These are phyloP conservation scores for Actias luna DNA, from an alignment of 2,888 invertebrate species.

Conservation along the genomic window DNA sequence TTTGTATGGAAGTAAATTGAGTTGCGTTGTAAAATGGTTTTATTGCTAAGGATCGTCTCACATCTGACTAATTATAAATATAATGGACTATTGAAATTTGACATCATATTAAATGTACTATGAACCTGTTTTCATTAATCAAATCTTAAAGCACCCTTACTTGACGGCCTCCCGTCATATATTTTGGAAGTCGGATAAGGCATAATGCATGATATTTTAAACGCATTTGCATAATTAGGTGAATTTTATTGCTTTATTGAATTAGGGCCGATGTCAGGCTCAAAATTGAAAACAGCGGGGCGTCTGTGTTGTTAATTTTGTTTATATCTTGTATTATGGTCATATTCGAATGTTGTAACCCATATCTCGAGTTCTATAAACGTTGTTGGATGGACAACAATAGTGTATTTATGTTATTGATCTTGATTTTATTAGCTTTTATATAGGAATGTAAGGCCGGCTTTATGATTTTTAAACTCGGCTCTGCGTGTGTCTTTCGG, in stretches of 20 bases:
- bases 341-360: constrained; percentile 73
- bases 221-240: constrained; percentile 82
- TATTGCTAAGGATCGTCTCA: constrained; percentile 6
- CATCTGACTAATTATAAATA: constrained; percentile 46
- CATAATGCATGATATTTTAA: constrained; percentile 72
- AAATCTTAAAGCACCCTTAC: constrained; percentile 55
- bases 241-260: constrained; percentile 82
- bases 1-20: not conserved
- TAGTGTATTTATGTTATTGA: constrained; percentile 72
- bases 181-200: constrained; percentile 66
- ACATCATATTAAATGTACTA: constrained; percentile 45
- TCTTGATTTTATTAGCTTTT: constrained; percentile 37
- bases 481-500: constrained; percentile 29
- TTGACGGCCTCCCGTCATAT: constrained; percentile 66
- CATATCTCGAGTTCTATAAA: constrained; percentile 74
- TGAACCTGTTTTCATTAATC: constrained; percentile 61
- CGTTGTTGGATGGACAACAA: constrained; percentile 73
- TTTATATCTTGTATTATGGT: constrained; percentile 80
- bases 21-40: not conserved
- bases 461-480: constrained; percentile 36
- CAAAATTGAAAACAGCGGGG: constrained; percentile 81
- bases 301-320: constrained; percentile 81
- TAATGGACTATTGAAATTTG: constrained; percentile 51
- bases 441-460: constrained; percentile 26
- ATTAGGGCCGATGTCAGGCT: constrained; percentile 79